phyloP scores from a whole-genome alignment of 2,888 invertebrate species.

The Allacma fusca region DNA sequence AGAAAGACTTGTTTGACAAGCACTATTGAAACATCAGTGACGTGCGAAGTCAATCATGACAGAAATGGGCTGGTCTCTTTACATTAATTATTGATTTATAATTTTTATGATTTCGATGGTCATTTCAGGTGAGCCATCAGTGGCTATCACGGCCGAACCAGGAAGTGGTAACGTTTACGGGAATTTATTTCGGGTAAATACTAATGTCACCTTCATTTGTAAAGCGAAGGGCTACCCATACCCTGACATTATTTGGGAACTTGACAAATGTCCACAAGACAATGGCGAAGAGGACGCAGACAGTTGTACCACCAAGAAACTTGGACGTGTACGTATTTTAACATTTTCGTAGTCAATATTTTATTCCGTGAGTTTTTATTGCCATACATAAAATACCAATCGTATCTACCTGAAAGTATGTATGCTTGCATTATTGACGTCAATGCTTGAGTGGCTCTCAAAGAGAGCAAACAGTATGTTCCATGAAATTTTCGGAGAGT shows the following conservation, averaged over 20 bases:
- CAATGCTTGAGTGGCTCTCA: too few relatives aligned
- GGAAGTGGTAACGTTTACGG: slow-evolving; percentile 35
- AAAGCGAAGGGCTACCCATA: slow-evolving; percentile 69
- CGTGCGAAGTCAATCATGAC: too few relatives aligned
- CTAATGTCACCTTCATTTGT: slow-evolving; percentile 66
- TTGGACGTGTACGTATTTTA: neutral
- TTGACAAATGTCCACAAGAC: slow-evolving; percentile 56
- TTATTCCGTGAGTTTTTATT: too few relatives aligned
- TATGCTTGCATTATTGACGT: too few relatives aligned
- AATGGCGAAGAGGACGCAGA: neutral
- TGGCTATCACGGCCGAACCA: slow-evolving; percentile 63
- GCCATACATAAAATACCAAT: too few relatives aligned
- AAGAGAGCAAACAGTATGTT: too few relatives aligned
- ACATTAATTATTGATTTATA: neutral
- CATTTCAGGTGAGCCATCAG: slow-evolving; percentile 63
- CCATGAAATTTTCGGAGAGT: too few relatives aligned
- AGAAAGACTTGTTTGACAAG: too few relatives aligned
- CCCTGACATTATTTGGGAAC: slow-evolving; percentile 70
- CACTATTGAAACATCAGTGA: too few relatives aligned
- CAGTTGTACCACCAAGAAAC: neutral
- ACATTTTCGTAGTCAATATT: too few relatives aligned
- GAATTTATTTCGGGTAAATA: slow-evolving; percentile 52
- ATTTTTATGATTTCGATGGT: neutral
- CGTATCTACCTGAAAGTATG: too few relatives aligned
- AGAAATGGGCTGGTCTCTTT: too few relatives aligned